Evolutionary conservation across 2,888 invertebrate species (phyloP), one percentile per base, ranked within the genome.

Genomic region (Arrhopalites spinosus): DNA sequence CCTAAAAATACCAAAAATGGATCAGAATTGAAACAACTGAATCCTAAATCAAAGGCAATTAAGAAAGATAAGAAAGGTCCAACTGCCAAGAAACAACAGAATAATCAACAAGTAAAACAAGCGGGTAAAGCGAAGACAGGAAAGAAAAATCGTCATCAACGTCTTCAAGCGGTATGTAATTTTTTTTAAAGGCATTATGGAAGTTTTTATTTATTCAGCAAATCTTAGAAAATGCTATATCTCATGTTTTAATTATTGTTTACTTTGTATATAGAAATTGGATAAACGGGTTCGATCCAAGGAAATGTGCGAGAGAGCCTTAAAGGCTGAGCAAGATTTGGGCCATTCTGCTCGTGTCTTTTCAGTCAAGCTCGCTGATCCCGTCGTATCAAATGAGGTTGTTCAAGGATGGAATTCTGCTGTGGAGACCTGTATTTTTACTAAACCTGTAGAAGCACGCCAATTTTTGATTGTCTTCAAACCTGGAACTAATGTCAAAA

Each of bases 341-440:
- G 74, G 64, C 8, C 69, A 63, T 2, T 23, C 74, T 8, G 79
- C 78, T 17, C 73, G 80, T 36, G 72, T 80, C 43, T 78, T 78
- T 25, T 71, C 72, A 17, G 73, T 82, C 8, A 79, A 76, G 20
- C 47, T 82, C 5, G 72, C 79, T 13, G 82, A 82, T 69, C 75
- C 77, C 1, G 68, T 73, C 23, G 25, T 82, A 45, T 63, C 73
- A 0, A 15, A 64, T 7, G 77, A 79, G 23, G 29, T 59, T 20
- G 78, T 81, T 1, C 53, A 70, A 43, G 75, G 71, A n/a, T 81
- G 81, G 81, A 77, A 74, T 5, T 15, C 73, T 5, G 47, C 59
- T 0, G 75, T 82, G 23, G 82, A 82, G 74, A 77, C 75, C 36
- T 80, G 78, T n/a, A 74, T 82, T 36, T 82, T 82, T 66, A 75